Evolutionary conservation across 2,797 vertebrate species (phyloP).

Genomic region (Ambastaia sidthimunki): DNA sequence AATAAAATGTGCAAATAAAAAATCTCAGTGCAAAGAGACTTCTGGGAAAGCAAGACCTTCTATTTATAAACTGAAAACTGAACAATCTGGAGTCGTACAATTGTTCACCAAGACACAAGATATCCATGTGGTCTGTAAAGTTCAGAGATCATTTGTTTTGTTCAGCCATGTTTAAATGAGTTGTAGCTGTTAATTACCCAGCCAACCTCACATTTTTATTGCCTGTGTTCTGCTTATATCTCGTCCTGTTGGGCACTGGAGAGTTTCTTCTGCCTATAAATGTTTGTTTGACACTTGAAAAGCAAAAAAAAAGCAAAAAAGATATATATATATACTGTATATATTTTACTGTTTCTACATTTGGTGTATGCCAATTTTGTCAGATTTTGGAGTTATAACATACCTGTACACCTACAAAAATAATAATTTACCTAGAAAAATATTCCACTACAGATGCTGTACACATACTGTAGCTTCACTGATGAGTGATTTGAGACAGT

Average conservation of each 20-base stretch:
- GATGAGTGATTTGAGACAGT: too few species aligned
- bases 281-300: too few species aligned
- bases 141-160: slow-evolving; percentile 3
- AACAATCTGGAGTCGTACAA: slow-evolving; percentile 37
- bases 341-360: background rate
- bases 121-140: background rate
- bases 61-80: slow-evolving; percentile 32
- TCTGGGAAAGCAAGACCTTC: slow-evolving; percentile 38
- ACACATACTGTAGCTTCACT: too few species aligned
- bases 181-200: slow-evolving; percentile 16
- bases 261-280: too few species aligned
- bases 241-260: background rate
- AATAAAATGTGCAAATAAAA: too few species aligned
- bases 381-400: too few species aligned
- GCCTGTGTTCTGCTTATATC: background rate
- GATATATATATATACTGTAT: too few species aligned
- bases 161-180: slow-evolving; percentile 6
- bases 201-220: background rate
- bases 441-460: too few species aligned
- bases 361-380: background rate
- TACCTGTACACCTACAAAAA: too few species aligned
- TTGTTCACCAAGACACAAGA: slow-evolving; percentile 12
- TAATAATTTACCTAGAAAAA: too few species aligned
- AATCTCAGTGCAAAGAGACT: slow-evolving; percentile 17
- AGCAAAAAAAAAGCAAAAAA: too few species aligned